Evolutionary conservation across 2,888 invertebrate genomes (phyloP), one percentile per base, ranked within the genome.

Genomic region (Eupithecia inturbata): DNA sequence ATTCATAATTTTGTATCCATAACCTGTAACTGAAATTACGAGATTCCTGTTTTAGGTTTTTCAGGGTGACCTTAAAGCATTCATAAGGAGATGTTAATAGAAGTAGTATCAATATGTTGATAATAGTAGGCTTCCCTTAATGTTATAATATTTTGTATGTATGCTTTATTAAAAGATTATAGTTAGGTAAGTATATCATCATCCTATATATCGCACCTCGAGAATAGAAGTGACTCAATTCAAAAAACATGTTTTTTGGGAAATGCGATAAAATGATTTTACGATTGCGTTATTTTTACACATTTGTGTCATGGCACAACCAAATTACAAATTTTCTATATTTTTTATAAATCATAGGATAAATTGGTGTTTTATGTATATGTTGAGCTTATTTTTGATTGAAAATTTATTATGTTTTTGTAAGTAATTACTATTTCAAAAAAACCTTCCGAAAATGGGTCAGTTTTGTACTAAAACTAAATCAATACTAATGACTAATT

Each of bases 1-100:
- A n/a, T 62, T 71, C n/a, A 74, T 66, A 2, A 66, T 39, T 53
- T 22, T 45, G 53, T 67, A 70, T 28, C 62, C 69, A 14, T 45
- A 33, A 22, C 49, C 72, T 72, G 72, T 14, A 36, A 64, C 19
- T n/a, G 6, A 62, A 62, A 19, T 31, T 64, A n/a, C 36, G 5
- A 9, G 1, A 22, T n/a, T n/a, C 3, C n/a, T 49, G n/a, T 49
- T 49, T 49, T 49, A 49, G n/a, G 19, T 49, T n/a, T 45, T 45
- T 19, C 39, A 45, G 19, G 45, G 16, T 41, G 41, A 14, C 41
- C 16, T 41, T 41, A 16, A 41, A 16, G 41, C 41, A 16, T 41
- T 19, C 1, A 19, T 19, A 45, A 19, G 19, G 7, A 45, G 45
- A 19, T 45, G 45, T 19, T 16, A 45, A 41, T 16, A 41, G 5